Evolutionary conservation across 2,888 invertebrate species (phyloP), one percentile per base, ranked within the genome.

Genomic region (Zaprionus obscuricornis): DNA sequence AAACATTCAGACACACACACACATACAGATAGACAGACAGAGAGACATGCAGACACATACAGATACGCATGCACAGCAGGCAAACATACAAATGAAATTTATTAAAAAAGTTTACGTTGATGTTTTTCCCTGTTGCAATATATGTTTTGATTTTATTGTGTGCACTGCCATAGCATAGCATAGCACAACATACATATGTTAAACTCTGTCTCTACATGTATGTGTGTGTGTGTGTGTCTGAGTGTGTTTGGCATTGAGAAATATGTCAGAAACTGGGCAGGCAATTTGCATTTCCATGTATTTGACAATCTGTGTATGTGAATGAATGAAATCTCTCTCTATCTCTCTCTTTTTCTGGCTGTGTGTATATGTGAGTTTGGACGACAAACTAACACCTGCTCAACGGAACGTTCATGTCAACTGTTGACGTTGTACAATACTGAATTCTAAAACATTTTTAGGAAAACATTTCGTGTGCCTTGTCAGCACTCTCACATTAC

Each of bases 311-410:
- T 36, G 6, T 29, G 27, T 17, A 24, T 37, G 34, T 37, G 24
- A 45, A 33, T 37, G 18, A n/a, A n/a, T n/a, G n/a, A n/a, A n/a
- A n/a, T n/a, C n/a, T n/a, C n/a, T n/a, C n/a, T n/a, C n/a, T n/a
- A n/a, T n/a, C n/a, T n/a, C n/a, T n/a, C n/a, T n/a, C n/a, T n/a
- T n/a, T n/a, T n/a, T n/a, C n/a, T n/a, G n/a, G n/a, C n/a, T 31
- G 39, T 37, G 24, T 45, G 47, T 55, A 16, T 45, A 45, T 22
- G 43, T 39, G 36, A 31, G 52, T 31, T 52, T 56, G 55, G 34
- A 42, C n/a, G n/a, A n/a, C 56, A 59, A 75, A 79, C 66, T 66
- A 77, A 76, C 76, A 77, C 76, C 84, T 77, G 84, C 49, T 31
- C 29, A 47, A 55, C 36, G 34, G n/a, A 36, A 47, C 46, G 59